Percentiles rank a stretch among this genome's conserved stretches.
Evolutionary conservation across 2,797 vertebrate species (phyloP).

Genomic region (Cynodonichthys magdalenae): DNA sequence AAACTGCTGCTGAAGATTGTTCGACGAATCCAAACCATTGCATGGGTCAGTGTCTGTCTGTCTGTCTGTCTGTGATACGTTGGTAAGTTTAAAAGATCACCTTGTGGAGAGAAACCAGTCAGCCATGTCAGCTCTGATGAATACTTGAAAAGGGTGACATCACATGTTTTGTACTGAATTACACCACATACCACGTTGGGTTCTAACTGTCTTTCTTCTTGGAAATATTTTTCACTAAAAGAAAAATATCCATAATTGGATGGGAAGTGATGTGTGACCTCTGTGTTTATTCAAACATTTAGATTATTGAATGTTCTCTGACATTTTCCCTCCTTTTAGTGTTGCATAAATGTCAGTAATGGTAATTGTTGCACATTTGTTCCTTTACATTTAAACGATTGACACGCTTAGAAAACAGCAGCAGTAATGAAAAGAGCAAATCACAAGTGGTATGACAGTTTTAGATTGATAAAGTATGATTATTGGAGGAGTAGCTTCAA

Average conservation of each 20-base stretch:
- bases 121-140: conserved; percentile 47
- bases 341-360: not conserved
- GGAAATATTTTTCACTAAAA: not conserved
- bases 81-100: conserved; percentile 38
- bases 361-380: not conserved
- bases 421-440: not conserved
- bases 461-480: not conserved
- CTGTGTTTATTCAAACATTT: not conserved
- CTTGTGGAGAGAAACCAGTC: conserved; percentile 39
- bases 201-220: not conserved
- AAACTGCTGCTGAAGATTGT: conserved; percentile 91
- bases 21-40: conserved; percentile 86
- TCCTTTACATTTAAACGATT: not conserved
- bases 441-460: not conserved
- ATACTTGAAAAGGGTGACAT: conserved; percentile 47
- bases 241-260: not conserved
- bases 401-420: not conserved
- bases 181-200: not conserved
- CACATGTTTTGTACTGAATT: conserved; percentile 32
- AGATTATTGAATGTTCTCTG: not conserved
- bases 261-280: not conserved
- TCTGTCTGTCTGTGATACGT: conserved; percentile 10
- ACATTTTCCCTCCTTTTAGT: not conserved
- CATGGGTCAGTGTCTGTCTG: conserved; percentile 87
- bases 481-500: not conserved